Percentiles rank a stretch among this genome's conserved stretches.
These are phyloP conservation scores for Gouania willdenowi DNA, from an alignment of 2,797 vertebrate genomes.

Conservation along the genomic window DNA sequence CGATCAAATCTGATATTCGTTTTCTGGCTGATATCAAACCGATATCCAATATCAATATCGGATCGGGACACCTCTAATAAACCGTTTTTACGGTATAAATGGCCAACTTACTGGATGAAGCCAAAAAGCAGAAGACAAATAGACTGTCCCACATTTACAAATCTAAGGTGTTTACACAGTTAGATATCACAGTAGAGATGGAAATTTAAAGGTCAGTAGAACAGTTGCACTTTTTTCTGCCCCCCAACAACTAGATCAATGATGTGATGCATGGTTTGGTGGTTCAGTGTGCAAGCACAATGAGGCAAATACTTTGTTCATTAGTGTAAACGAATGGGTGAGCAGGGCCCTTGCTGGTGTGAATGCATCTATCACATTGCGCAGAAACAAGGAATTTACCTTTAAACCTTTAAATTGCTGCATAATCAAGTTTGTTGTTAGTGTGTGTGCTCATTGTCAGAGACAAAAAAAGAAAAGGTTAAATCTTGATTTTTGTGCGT, in stretches of 20 bases:
- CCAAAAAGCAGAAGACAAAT: background rate
- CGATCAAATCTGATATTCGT: too few relatives aligned
- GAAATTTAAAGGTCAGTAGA: constrained; percentile 4
- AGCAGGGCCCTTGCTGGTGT: constrained; percentile 11
- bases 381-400: background rate
- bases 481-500: too few relatives aligned
- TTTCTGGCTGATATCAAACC: too few relatives aligned
- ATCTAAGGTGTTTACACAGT: background rate
- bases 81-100: too few relatives aligned
- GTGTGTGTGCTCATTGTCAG: too few relatives aligned
- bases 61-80: too few relatives aligned
- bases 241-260: constrained; percentile 22
- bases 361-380: constrained; percentile 21
- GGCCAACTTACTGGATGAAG: too few relatives aligned
- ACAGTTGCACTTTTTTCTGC: constrained; percentile 1
- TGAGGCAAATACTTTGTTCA: constrained; percentile 19
- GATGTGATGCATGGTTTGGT: constrained; percentile 20
- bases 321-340: constrained; percentile 7
- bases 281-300: constrained; percentile 26
- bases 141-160: background rate
- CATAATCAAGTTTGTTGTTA: too few relatives aligned
- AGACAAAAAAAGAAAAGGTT: too few relatives aligned
- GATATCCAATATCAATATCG: too few relatives aligned
- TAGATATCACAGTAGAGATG: too few relatives aligned
- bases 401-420: too few relatives aligned